Evolutionary conservation across 1,140 invertebrate genomes (phyloP).

Genomic region (Lasioglossum baleicum): DNA sequence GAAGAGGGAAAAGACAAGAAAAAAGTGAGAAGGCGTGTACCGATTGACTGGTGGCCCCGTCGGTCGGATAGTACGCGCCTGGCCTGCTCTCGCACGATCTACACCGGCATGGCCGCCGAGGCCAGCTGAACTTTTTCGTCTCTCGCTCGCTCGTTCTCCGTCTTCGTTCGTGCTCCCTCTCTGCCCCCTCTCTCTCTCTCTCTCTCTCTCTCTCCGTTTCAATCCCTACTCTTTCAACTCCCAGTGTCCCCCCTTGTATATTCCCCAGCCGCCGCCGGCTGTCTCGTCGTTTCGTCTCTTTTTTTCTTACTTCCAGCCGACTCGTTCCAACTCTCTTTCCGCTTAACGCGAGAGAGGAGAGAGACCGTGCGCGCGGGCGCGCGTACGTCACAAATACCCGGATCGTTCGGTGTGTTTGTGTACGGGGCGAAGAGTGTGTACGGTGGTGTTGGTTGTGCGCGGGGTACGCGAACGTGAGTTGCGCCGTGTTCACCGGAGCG

Average conservation of each 20-base stretch:
- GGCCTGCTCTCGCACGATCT: conserved; percentile 67
- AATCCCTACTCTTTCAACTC: conserved; percentile 20
- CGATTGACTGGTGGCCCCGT: conserved; percentile 37
- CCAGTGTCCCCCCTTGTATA: neutral
- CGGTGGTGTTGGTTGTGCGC: neutral
- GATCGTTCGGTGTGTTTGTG: neutral
- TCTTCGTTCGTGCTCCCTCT: conserved; percentile 25
- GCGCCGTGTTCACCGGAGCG: conserved; percentile 27
- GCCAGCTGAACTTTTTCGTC: conserved; percentile 71
- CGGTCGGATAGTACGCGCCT: conserved; percentile 63
- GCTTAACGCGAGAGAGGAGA: conserved; percentile 34
- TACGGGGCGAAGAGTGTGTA: neutral
- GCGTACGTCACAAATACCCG: conserved; percentile 35
- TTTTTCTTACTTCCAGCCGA: conserved; percentile 44
- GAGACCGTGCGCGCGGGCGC: neutral
- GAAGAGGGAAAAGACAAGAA: conserved; percentile 18
- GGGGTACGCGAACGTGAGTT: neutral
- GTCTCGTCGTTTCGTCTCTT: conserved; percentile 45
- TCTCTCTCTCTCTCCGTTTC: neutral
- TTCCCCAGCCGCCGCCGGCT: neutral
- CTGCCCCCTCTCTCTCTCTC: conserved; percentile 13
- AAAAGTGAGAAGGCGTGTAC: conserved; percentile 9
- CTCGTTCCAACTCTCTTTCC: conserved; percentile 42
- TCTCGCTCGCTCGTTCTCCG: conserved; percentile 35
- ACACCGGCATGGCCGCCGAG: conserved; percentile 75